Evolutionary conservation across 2,113 vertebrate species (phyloP).

Genomic region (Phodopus roborovskii): DNA sequence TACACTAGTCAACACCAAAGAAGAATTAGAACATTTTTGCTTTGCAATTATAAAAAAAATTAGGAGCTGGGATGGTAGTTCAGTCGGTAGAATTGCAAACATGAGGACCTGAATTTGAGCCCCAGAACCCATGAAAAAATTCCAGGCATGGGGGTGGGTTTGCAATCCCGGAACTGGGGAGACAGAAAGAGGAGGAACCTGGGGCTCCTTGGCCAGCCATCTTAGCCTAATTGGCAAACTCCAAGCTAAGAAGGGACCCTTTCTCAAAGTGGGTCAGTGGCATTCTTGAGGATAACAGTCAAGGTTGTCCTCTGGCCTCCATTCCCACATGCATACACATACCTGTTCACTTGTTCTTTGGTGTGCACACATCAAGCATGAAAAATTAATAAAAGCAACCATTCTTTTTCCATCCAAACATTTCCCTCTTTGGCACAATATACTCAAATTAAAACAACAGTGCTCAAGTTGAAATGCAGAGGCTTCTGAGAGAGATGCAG

Average conservation of each 20-base stretch:
- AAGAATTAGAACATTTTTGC: not conserved
- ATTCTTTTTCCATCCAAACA: not conserved
- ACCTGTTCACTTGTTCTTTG: not conserved
- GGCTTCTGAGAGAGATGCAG: not conserved
- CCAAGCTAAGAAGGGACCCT: not conserved
- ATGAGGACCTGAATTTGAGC: not conserved
- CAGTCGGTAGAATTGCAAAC: not conserved
- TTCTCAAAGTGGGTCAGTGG: not conserved
- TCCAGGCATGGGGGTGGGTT: not conserved
- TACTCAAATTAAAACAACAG: not conserved
- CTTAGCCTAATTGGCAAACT: not conserved
- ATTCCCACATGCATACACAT: not conserved
- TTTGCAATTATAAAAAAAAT: not conserved
- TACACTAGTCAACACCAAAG: slow-evolving; percentile 16
- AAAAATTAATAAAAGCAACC: not conserved
- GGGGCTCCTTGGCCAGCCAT: not conserved
- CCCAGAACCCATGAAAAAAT: not conserved
- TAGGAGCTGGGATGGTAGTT: not conserved
- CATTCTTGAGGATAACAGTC: not conserved
- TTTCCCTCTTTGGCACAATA: not conserved
- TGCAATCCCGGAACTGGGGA: not conserved
- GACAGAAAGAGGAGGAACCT: not conserved
- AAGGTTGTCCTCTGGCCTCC: not conserved
- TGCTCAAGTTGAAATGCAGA: not conserved
- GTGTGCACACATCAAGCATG: not conserved